Conservation (phyloP, 2,888 invertebrate species). For the Mythimna impura region DNA sequence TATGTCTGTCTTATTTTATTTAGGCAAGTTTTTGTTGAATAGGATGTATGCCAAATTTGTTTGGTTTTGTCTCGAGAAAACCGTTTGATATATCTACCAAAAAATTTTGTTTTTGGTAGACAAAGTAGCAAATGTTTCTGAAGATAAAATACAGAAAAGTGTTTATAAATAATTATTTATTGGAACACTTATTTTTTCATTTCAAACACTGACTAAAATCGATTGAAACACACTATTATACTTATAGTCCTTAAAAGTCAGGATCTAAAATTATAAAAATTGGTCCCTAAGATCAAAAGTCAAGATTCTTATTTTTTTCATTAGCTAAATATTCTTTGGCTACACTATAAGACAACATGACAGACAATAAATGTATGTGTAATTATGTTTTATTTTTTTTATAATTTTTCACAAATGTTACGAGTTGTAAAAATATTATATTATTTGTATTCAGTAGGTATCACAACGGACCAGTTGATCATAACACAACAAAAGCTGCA, state of each 20-base stretch:
- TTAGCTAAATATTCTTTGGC: neutral
- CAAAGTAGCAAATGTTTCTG: neutral
- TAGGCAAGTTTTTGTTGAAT: constrained; percentile 32
- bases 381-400: neutral
- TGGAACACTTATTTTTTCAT: neutral
- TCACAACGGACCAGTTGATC: neutral
- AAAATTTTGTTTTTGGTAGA: neutral
- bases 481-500: constrained; percentile 13
- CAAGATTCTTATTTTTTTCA: neutral
- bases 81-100: neutral
- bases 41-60: constrained; percentile 5
- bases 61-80: constrained; percentile 22
- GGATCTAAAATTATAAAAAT: rapidly evolving
- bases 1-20: constrained; percentile 34
- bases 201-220: neutral
- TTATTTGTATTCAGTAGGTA: neutral
- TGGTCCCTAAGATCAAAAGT: too few species aligned
- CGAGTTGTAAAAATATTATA: neutral
- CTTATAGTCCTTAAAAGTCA: rapidly evolving
- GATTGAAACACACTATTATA: too few species aligned
- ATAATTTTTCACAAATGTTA: neutral
- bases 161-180: neutral
- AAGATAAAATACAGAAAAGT: neutral
- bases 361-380: neutral
- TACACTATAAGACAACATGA: neutral